A percentile compares a stretch with the other conserved stretches of the same genome.
These are phyloP conservation scores for Chironomus tepperi DNA, from an alignment of 1,140 invertebrate genomes.

Conservation along the genomic window DNA sequence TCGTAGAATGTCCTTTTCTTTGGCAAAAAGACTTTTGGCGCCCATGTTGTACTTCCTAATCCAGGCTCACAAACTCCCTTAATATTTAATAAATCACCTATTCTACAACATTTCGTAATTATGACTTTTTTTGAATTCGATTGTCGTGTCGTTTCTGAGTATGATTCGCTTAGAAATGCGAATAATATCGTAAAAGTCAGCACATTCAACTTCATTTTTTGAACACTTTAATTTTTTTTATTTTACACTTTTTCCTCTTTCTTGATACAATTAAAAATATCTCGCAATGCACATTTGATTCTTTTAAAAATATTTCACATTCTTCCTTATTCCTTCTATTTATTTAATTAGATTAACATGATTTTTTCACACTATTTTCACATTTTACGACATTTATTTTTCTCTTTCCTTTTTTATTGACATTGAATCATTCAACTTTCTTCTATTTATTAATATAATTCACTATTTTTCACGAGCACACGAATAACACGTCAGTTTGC, in stretches of 20 bases:
- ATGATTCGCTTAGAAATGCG: not conserved
- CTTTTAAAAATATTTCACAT: not conserved
- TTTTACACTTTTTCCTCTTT: not conserved
- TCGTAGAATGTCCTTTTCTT: conserved; percentile 32
- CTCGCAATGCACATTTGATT: conserved; percentile 6
- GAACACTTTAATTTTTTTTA: not conserved
- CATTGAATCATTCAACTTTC: conserved; percentile 13
- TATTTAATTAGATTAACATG: not conserved
- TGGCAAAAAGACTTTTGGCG: conserved; percentile 34
- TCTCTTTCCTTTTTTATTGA: not conserved
- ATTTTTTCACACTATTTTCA: not conserved
- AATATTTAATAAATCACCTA: conserved; percentile 33
- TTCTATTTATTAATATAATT: not conserved
- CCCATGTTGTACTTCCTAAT: conserved; percentile 31
- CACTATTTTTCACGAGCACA: not conserved
- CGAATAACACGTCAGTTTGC: not conserved
- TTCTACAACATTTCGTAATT: conserved; percentile 38
- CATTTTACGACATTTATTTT: not conserved
- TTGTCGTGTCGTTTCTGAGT: conserved; percentile 11
- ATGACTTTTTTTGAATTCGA: not conserved
- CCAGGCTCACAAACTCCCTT: conserved; percentile 33
- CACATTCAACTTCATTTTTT: not conserved
- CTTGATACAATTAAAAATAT: conserved; percentile 1
- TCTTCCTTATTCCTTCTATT: not conserved
- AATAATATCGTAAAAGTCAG: not conserved